Percentiles rank a stretch among this genome's conserved stretches.
Conservation (phyloP, 2,113 vertebrate species). For the Ptychochromis oligacanthus region DNA sequence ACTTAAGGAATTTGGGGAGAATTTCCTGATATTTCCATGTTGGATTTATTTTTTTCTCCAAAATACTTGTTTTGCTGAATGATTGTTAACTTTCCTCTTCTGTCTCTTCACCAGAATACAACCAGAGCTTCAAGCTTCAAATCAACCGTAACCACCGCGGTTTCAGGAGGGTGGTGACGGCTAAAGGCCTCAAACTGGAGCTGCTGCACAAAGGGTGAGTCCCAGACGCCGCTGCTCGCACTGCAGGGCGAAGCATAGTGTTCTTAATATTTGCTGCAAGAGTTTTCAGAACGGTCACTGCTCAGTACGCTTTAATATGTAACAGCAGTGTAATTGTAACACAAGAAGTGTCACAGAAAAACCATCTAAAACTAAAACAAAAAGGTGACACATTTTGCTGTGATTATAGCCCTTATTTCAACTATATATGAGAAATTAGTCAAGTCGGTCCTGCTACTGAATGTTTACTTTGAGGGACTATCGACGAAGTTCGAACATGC, state of each 20-base stretch:
- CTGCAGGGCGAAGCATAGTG: neutral
- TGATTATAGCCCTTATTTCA: neutral
- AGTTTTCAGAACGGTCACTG: neutral
- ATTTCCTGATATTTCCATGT: neutral
- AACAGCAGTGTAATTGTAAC: neutral
- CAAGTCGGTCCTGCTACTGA: neutral
- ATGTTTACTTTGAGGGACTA: neutral
- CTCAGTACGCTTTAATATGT: neutral
- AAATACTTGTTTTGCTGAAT: neutral
- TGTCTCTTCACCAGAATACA: slow-evolving; percentile 82
- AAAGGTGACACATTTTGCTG: neutral
- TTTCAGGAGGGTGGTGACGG: slow-evolving; percentile 88
- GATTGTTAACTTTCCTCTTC: neutral
- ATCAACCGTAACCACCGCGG: slow-evolving; percentile 95
- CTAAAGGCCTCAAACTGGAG: slow-evolving; percentile 96
- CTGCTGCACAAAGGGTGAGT: slow-evolving; percentile 96
- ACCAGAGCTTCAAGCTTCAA: slow-evolving; percentile 91
- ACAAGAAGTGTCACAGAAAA: neutral
- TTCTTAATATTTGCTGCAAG: neutral
- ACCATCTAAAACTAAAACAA: no score
- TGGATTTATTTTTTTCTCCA: neutral
- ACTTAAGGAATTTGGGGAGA: neutral
- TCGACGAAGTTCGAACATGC: neutral
- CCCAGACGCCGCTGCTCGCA: neutral
- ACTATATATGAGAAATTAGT: neutral